Evolutionary conservation across 2,888 invertebrate genomes (phyloP).

Genomic region (Synergus laeviventris): DNA sequence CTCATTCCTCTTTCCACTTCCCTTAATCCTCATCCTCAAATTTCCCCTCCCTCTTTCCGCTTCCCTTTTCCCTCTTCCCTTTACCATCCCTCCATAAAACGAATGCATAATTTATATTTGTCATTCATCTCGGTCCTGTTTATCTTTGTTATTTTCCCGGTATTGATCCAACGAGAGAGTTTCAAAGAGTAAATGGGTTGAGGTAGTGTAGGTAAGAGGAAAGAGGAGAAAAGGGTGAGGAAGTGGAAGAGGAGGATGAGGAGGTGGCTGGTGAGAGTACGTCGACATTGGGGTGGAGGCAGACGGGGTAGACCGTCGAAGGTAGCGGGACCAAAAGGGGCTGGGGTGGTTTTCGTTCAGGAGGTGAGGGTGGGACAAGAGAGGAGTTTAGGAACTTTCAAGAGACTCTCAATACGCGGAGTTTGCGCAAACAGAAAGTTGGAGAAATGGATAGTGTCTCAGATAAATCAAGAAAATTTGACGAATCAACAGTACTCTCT

Average conservation of each 20-base stretch:
- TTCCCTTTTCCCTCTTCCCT: constrained; percentile 36
- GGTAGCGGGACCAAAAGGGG: constrained; percentile 40
- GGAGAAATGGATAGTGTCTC: constrained; percentile 69
- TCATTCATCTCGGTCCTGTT: constrained; percentile 70
- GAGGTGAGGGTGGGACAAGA: constrained; percentile 41
- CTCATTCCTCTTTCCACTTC: constrained; percentile 35
- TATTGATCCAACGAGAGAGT: constrained; percentile 68
- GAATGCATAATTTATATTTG: constrained; percentile 71
- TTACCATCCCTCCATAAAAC: constrained; percentile 53
- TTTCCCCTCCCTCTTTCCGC: constrained; percentile 4
- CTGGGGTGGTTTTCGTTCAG: constrained; percentile 39
- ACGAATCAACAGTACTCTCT: constrained; percentile 65
- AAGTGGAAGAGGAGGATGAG: constrained; percentile 46
- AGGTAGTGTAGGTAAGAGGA: constrained; percentile 51
- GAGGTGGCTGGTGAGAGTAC: constrained; percentile 41
- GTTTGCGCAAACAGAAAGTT: constrained; percentile 70
- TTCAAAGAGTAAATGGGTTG: constrained; percentile 63
- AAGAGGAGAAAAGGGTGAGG: constrained; percentile 51
- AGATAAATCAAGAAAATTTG: constrained; percentile 72
- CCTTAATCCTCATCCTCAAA: constrained; percentile 30
- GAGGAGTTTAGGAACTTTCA: constrained; percentile 67
- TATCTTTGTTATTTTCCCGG: constrained; percentile 70
- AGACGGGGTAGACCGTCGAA: constrained; percentile 29
- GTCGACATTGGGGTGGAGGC: constrained; percentile 24
- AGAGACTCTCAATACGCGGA: constrained; percentile 68